A percentile compares a stretch with the other conserved stretches of the same genome.
These are phyloP conservation scores for Ispidina picta DNA, from an alignment of 2,797 vertebrate species.

Conservation along the genomic window DNA sequence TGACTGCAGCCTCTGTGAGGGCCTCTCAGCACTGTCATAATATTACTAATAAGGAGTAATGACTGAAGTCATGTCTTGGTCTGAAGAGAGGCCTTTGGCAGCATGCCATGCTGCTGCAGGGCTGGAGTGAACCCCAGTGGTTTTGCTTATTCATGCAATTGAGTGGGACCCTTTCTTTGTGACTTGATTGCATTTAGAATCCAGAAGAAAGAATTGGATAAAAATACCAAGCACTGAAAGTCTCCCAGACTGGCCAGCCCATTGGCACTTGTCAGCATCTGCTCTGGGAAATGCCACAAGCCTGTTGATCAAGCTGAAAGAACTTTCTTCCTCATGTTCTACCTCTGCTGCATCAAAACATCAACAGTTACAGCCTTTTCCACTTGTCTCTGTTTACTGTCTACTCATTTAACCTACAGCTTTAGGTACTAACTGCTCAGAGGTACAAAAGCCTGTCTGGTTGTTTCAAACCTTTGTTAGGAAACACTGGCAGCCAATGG, in stretches of 20 bases:
- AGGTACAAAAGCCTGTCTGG: background rate
- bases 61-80: background rate
- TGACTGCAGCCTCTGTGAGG: background rate
- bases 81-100: background rate
- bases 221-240: background rate
- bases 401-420: background rate
- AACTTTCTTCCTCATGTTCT: background rate
- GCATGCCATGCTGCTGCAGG: background rate
- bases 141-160: background rate
- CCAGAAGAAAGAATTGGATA: background rate
- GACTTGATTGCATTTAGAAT: background rate
- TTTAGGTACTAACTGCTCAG: background rate
- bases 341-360: background rate
- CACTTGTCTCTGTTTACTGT: background rate
- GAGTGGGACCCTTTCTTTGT: background rate
- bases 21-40: background rate
- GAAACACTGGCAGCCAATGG: background rate
- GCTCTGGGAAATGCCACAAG: background rate
- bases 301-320: background rate
- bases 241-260: background rate
- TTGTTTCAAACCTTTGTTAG: background rate
- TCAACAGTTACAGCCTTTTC: background rate
- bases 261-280: background rate
- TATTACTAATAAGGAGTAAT: background rate
- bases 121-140: background rate